phyloP scores from a whole-genome alignment of 2,113 vertebrate genomes.

The Morone chrysops region DNA sequence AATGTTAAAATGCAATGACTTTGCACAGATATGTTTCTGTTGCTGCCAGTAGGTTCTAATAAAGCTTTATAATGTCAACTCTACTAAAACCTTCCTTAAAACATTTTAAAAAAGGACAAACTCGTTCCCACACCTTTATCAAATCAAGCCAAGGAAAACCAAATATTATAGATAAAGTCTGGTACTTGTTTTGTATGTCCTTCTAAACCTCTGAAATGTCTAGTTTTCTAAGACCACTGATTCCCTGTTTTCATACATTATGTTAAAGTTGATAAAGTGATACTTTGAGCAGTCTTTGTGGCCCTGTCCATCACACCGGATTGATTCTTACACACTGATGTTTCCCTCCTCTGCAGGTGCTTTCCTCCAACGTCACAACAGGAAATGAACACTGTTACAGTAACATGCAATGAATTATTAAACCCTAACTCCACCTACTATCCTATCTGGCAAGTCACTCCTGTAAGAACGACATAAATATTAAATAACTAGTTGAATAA shows the following conservation, averaged over 20 bases:
- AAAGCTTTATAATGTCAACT: background rate
- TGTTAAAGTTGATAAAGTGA: conserved; percentile 4
- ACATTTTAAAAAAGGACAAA: background rate
- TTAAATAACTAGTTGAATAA: background rate
- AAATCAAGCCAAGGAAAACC: background rate
- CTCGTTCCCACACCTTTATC: background rate
- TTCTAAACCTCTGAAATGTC: background rate
- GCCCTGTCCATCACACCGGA: background rate
- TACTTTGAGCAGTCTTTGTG: conserved; percentile 1
- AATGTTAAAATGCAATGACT: background rate
- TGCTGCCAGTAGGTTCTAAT: background rate
- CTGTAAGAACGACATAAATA: background rate
- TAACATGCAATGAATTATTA: conserved; percentile 9
- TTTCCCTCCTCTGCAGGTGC: conserved; percentile 50
- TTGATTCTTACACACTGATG: conserved; percentile 4
- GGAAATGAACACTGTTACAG: conserved; percentile 37
- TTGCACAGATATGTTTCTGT: background rate
- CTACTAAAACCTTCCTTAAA: background rate
- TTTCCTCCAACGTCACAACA: conserved; percentile 21
- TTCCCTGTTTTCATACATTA: background rate
- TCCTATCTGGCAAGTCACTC: conserved; percentile 9
- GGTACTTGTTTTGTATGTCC: background rate
- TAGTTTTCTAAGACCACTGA: background rate
- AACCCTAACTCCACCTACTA: conserved; percentile 6
- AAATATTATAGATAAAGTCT: background rate